These are phyloP conservation scores for Tetramorium simillimum DNA, from an alignment of 1,140 invertebrate genomes.

Conservation along the genomic window DNA sequence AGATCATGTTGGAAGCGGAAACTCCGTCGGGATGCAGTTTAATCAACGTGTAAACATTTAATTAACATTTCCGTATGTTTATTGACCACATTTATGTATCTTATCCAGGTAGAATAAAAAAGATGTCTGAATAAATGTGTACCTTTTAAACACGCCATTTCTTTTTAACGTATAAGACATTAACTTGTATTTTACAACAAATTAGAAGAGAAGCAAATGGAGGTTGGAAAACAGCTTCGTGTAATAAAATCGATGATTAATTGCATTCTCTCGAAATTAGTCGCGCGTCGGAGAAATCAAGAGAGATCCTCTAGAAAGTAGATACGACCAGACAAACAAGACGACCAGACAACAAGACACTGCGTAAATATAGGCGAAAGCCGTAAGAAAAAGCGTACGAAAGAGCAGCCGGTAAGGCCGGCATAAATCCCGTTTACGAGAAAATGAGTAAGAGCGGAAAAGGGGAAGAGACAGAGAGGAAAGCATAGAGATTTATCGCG, in stretches of 20 bases:
- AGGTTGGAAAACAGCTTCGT: neutral
- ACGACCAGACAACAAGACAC: neutral
- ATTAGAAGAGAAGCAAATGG: neutral
- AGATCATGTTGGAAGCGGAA: neutral
- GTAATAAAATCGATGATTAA: slow-evolving; percentile 8
- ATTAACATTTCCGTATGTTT: slow-evolving; percentile 10
- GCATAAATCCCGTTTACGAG: slow-evolving; percentile 57
- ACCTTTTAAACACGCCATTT: neutral
- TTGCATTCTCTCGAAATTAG: neutral
- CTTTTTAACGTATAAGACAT: neutral
- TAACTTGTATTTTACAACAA: neutral
- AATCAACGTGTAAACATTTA: slow-evolving; percentile 10
- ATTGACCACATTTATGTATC: neutral
- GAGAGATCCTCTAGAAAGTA: neutral
- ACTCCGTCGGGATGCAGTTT: neutral
- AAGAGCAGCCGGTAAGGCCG: neutral
- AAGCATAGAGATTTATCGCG: slow-evolving; percentile 50
- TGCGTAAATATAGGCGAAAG: neutral
- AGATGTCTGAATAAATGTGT: neutral
- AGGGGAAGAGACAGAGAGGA: neutral
- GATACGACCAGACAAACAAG: neutral
- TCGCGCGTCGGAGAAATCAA: neutral
- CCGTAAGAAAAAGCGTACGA: neutral
- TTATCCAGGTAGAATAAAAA: neutral
- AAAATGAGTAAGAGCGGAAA: slow-evolving; percentile 1